Evolutionary conservation across 1,140 invertebrate species (phyloP).

Genomic region (Zaprionus kolodkinae): DNA sequence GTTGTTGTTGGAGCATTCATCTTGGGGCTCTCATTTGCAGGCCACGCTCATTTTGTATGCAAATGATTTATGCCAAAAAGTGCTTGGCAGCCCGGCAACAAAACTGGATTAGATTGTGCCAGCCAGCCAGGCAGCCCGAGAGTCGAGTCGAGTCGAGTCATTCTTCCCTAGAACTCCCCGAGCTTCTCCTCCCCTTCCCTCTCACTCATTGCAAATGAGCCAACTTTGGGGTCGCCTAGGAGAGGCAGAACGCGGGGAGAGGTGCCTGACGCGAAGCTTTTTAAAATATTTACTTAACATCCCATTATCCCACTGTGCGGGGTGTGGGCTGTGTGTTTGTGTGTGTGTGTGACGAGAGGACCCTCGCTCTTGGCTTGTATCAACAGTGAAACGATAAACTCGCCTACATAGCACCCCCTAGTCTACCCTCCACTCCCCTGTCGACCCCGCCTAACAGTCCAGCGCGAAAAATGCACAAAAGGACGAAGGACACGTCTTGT

Average conservation of each 20-base stretch:
- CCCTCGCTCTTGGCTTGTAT: constrained; percentile 63
- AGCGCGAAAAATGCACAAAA: constrained; percentile 52
- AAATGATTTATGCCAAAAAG: constrained; percentile 84
- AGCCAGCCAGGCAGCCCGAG: constrained; percentile 23
- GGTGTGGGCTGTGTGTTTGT: too few species aligned
- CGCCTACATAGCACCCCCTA: constrained; percentile 37
- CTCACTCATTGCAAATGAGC: constrained; percentile 51
- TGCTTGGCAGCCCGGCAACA: constrained; percentile 64
- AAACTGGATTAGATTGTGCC: constrained; percentile 79
- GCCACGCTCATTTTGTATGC: constrained; percentile 81
- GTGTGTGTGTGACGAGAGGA: constrained; percentile 39
- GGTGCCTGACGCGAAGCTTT: constrained; percentile 38
- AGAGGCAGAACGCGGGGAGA: constrained; percentile 17
- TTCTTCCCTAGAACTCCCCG: constrained; percentile 49
- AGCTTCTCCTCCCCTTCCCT: too few species aligned
- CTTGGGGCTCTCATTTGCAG: constrained; percentile 73
- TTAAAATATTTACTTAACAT: constrained; percentile 83
- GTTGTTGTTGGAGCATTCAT: constrained; percentile 65
- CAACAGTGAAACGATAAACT: constrained; percentile 83
- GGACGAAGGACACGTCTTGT: constrained; percentile 82
- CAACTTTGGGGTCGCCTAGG: constrained; percentile 65
- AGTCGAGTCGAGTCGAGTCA: constrained; percentile 57
- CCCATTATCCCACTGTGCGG: constrained; percentile 68
- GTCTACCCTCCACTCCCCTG: neutral
- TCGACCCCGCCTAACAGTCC: constrained; percentile 8